Evolutionary conservation across 1,140 invertebrate species (phyloP).

Genomic region (Potamilus streckersoni): DNA sequence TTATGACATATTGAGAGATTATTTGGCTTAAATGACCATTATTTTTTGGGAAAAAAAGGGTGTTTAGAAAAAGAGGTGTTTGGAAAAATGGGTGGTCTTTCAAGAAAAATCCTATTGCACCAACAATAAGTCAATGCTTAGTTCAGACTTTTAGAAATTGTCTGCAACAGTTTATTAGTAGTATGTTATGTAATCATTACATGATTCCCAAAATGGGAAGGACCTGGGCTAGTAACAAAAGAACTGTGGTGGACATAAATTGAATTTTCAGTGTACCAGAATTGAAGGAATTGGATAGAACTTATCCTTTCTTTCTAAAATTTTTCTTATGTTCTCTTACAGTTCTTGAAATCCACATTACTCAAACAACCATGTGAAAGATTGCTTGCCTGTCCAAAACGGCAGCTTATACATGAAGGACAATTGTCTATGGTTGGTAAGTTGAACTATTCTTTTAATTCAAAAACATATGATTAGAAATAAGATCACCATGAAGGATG

Average conservation of each 20-base stretch:
- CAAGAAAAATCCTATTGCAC: no score
- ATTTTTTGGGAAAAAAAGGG: no score
- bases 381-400: conserved; percentile 75
- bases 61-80: no score
- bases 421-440: conserved; percentile 72
- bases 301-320: neutral
- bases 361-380: conserved; percentile 78
- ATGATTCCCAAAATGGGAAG: neutral
- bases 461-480: neutral
- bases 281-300: neutral
- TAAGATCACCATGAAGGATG: neutral
- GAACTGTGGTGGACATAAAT: neutral
- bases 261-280: neutral
- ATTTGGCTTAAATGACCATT: no score
- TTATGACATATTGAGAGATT: no score
- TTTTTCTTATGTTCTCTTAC: conserved; percentile 35
- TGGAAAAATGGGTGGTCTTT: no score
- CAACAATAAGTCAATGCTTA: no score
- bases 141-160: no score
- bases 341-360: conserved; percentile 73
- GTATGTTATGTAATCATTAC: no score
- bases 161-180: neutral
- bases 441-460: neutral
- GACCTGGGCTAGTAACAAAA: neutral
- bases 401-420: conserved; percentile 77